phyloP scores from a whole-genome alignment of 1,140 invertebrate species.

The Achatina immaculata region DNA sequence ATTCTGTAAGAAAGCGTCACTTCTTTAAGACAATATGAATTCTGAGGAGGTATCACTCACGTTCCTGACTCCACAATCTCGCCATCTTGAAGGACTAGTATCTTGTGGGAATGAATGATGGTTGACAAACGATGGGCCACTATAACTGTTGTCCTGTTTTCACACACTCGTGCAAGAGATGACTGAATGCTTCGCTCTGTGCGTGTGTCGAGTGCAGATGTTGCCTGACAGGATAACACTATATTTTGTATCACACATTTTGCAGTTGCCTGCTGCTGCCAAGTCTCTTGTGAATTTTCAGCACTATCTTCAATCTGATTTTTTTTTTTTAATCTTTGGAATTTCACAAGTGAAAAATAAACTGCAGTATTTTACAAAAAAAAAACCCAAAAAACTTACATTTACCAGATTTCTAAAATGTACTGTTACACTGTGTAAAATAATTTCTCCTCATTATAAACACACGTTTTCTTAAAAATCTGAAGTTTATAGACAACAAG shows the following conservation, averaged over 20 bases:
- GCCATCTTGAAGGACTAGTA: conserved; percentile 90
- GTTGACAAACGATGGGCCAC: conserved; percentile 93
- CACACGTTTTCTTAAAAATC: too few relatives aligned
- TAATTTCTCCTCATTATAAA: too few relatives aligned
- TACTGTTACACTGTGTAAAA: too few relatives aligned
- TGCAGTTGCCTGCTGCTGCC: not conserved
- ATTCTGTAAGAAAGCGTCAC: too few relatives aligned
- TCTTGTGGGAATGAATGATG: conserved; percentile 92
- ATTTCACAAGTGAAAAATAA: too few relatives aligned
- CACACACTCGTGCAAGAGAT: conserved; percentile 72
- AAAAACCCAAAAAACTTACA: too few relatives aligned
- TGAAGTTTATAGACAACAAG: too few relatives aligned
- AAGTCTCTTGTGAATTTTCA: not conserved
- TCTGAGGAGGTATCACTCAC: conserved; percentile 72
- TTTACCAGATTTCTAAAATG: too few relatives aligned
- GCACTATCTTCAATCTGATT: not conserved
- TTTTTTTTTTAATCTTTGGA: too few relatives aligned
- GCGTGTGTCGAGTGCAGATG: conserved; percentile 70
- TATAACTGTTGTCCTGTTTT: conserved; percentile 90
- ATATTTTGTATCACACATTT: not conserved
- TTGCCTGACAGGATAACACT: conserved; percentile 57
- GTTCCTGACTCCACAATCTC: conserved; percentile 91
- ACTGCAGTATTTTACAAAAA: too few relatives aligned
- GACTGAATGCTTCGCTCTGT: conserved; percentile 70
- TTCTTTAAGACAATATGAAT: too few relatives aligned